Evolutionary conservation across 2,888 invertebrate species (phyloP).

Genomic region (Cordylochernes scorpioides): DNA sequence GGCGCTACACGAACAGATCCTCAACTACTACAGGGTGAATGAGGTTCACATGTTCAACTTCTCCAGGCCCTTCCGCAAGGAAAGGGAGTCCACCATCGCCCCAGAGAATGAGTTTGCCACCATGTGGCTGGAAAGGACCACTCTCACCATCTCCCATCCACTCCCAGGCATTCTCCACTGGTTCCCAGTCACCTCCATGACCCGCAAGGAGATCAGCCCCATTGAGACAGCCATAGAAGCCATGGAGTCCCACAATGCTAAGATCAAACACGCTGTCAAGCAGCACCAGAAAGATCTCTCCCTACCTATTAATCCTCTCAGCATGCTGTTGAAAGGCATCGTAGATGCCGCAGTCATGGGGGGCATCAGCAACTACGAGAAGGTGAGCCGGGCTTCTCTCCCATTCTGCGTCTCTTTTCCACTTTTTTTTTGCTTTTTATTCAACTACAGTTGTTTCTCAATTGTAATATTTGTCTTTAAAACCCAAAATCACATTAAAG

Average conservation of each 20-base stretch:
- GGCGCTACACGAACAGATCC: constrained; percentile 45
- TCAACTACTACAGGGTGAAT: constrained; percentile 38
- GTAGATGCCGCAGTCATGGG: constrained; percentile 83
- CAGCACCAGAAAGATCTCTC: constrained; percentile 37
- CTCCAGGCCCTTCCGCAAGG: constrained; percentile 42
- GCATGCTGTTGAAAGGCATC: constrained; percentile 59
- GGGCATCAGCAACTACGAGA: constrained; percentile 71
- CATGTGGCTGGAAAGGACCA: constrained; percentile 67
- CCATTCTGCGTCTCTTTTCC: constrained; percentile 4
- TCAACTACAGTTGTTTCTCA: neutral
- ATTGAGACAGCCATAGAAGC: constrained; percentile 67
- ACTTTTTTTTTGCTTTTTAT: neutral
- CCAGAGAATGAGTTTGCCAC: constrained; percentile 51
- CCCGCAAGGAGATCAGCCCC: constrained; percentile 34
- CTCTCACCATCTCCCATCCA: constrained; percentile 44
- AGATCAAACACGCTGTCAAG: constrained; percentile 35
- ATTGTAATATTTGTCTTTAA: constrained; percentile 43
- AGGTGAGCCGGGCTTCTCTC: constrained; percentile 19
- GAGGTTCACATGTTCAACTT: constrained; percentile 67
- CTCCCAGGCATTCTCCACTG: constrained; percentile 61
- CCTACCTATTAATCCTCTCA: constrained; percentile 44
- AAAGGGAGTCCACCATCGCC: constrained; percentile 6
- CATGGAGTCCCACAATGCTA: constrained; percentile 48
- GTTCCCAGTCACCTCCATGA: constrained; percentile 41
- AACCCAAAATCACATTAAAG: constrained; percentile 62